Conservation (phyloP, 2,797 vertebrate genomes). For the Chaunax sp. region DNA sequence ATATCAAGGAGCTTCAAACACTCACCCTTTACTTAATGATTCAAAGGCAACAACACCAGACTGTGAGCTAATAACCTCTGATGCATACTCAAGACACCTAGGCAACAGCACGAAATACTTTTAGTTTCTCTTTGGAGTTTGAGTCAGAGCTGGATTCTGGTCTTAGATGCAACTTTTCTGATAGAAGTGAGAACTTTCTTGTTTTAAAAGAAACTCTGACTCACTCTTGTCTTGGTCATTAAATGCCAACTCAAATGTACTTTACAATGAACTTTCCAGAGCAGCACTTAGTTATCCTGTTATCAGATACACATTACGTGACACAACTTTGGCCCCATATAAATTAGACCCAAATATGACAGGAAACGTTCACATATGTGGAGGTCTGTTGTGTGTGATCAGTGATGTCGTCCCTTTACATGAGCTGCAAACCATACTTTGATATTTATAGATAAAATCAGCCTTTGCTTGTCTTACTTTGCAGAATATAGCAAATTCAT, state of each 20-base stretch:
- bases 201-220: slow-evolving; percentile 6
- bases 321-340: no score
- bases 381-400: neutral
- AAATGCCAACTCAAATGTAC: slow-evolving; percentile 29
- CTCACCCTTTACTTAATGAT: slow-evolving; percentile 82
- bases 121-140: slow-evolving; percentile 30
- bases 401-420: neutral
- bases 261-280: slow-evolving; percentile 12
- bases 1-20: slow-evolving; percentile 84
- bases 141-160: slow-evolving; percentile 9
- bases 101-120: slow-evolving; percentile 36
- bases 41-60: slow-evolving; percentile 79
- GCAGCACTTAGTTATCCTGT: neutral
- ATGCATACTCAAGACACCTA: slow-evolving; percentile 68
- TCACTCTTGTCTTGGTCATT: slow-evolving; percentile 8
- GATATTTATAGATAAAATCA: neutral
- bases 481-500: no score
- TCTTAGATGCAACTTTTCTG: slow-evolving; percentile 30
- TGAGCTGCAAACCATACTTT: neutral
- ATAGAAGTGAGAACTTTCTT: slow-evolving; percentile 7
- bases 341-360: no score
- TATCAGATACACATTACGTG: no score
- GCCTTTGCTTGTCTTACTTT: neutral
- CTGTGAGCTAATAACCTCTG: slow-evolving; percentile 77
- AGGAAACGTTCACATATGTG: no score